Base-by-base conservation (phyloP, 1,140 invertebrate species). In the Lordiphosa stackelbergi region DNA sequence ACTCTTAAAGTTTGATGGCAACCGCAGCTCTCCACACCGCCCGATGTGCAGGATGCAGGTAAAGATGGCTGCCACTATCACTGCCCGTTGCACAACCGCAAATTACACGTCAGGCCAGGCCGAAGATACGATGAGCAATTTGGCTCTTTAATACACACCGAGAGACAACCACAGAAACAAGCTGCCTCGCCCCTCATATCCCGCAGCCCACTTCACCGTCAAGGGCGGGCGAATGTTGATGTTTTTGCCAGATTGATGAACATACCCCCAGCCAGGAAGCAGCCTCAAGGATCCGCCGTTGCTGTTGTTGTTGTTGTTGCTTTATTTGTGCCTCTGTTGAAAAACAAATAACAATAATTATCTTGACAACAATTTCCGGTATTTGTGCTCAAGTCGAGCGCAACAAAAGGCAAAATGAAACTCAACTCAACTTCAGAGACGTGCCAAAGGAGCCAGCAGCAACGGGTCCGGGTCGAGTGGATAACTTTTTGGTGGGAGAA, bases 321-420 rank as follows among this genome's bases (percentile, higher is more conserved):
- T 56, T 60, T 56, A 59, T 69, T 58, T 70, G 42, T 69, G 54
- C 58, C 59, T 53, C 24, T 65, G 79, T 69, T 69, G 58, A 61
- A 85, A 85, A 85, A 85, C 83, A 85, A 85, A 85, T 85, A 85
- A 85, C 83, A 85, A 85, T 85, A 85, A 85, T 85, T 85, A 85
- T 85, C 83, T 85, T 85, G 83, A 85, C 83, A 85, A 85, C 83
- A 85, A 85, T 85, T 85, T 85, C 83, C 83, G 83, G 83, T 83
- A 85, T 85, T 85, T 85, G 83, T 85, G 77, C 73, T 84, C 69
- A 81, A 85, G 83, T 85, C 83, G 65, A 85, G 83, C 81, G 73
- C 66, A 84, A 73, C 69, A 55, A 78, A 68, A 62, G 69, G 64
- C 77, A 83, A 83, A 83, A 83, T 83, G 77, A 83, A 81, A 83